Evolutionary conservation across 1,140 invertebrate species (phyloP).

Genomic region (Trichomalopsis sarcophagae): DNA sequence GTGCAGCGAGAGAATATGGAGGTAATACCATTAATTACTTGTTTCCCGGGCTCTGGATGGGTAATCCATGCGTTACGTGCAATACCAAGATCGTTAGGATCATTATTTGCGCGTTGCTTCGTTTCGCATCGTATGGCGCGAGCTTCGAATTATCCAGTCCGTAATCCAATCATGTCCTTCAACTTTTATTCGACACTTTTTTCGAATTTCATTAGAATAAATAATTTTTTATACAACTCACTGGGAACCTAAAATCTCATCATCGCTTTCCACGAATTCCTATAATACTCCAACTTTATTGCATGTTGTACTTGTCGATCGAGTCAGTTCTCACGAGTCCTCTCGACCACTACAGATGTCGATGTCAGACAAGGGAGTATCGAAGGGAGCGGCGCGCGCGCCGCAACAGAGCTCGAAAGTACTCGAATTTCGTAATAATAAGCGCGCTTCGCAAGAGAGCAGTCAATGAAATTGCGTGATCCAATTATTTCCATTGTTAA

Average conservation of each 20-base stretch:
- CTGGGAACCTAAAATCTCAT: too few relatives aligned
- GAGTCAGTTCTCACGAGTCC: background rate
- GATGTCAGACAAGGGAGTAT: background rate
- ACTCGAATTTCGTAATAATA: conserved; percentile 41
- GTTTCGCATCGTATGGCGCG: background rate
- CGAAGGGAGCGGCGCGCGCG: background rate
- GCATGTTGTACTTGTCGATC: background rate
- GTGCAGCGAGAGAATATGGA: background rate
- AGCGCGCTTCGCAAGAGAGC: background rate
- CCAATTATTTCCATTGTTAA: conserved; percentile 51
- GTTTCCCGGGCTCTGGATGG: background rate
- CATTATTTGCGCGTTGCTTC: background rate
- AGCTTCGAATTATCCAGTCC: too few relatives aligned
- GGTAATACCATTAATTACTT: background rate
- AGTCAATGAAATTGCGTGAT: conserved; percentile 48
- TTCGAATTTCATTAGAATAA: too few relatives aligned
- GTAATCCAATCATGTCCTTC: background rate
- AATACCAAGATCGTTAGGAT: conserved; percentile 13
- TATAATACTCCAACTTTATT: too few relatives aligned
- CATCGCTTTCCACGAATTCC: too few relatives aligned
- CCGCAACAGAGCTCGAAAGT: background rate
- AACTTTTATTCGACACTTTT: too few relatives aligned
- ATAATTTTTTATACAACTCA: too few relatives aligned
- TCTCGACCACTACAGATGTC: background rate
- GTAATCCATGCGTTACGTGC: background rate